Evolutionary conservation across 1,140 invertebrate genomes (phyloP).

Genomic region (Rhyzopertha dominica): DNA sequence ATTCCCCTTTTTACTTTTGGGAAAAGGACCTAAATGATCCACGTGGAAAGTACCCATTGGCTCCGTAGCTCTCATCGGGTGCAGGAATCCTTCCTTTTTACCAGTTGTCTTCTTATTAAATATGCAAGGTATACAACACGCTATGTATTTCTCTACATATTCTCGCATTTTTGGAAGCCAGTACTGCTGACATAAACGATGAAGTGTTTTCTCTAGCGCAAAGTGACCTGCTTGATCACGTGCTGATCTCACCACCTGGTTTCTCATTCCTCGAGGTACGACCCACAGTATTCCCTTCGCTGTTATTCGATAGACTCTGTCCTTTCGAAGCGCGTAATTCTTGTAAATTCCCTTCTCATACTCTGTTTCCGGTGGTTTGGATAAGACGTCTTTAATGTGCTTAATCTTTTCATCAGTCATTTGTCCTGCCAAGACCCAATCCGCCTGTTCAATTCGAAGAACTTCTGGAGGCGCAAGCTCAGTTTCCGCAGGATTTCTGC

Average conservation of each 20-base stretch:
- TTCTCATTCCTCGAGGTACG: conserved; percentile 33
- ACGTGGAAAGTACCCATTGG: conserved; percentile 28
- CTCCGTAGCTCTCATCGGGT: conserved; percentile 27
- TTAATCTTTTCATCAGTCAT: conserved; percentile 17
- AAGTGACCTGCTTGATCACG: conserved; percentile 41
- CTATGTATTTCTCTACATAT: conserved; percentile 33
- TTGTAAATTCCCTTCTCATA: conserved; percentile 25
- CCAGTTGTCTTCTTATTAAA: conserved; percentile 23
- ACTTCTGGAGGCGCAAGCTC: background rate
- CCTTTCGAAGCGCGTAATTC: conserved; percentile 32
- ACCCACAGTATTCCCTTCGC: conserved; percentile 32
- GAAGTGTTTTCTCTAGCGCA: conserved; percentile 35
- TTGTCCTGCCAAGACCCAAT: conserved; percentile 22
- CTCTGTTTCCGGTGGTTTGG: conserved; percentile 17
- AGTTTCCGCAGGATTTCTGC: conserved; percentile 15
- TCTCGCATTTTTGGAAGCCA: conserved; percentile 39
- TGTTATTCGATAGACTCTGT: conserved; percentile 28
- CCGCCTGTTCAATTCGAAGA: conserved; percentile 10
- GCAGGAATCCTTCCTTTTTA: conserved; percentile 30
- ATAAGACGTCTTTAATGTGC: conserved; percentile 10
- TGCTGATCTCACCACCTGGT: conserved; percentile 30
- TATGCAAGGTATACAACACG: conserved; percentile 22
- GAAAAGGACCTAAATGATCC: conserved; percentile 32
- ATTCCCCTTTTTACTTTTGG: conserved; percentile 23
- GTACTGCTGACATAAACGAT: conserved; percentile 26